These are phyloP conservation scores for Caenorhabditis drosophilae DNA, from an alignment of 2,888 invertebrate genomes.

Conservation along the genomic window DNA sequence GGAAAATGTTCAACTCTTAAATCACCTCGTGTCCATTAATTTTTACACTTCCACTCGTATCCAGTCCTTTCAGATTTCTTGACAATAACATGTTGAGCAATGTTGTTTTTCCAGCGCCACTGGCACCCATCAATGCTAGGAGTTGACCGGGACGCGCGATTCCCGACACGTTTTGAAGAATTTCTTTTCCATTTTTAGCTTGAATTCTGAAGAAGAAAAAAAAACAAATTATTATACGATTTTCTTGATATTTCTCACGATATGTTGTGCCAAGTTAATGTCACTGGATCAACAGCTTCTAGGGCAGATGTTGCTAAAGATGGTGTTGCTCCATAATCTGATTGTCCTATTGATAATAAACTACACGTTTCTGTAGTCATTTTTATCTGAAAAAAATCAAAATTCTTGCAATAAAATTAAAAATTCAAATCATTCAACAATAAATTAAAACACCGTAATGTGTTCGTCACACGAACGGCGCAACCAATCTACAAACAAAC, in stretches of 20 bases:
- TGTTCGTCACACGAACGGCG: too few relatives aligned
- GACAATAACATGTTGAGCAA: slow-evolving; percentile 82
- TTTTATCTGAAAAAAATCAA: background rate
- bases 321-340: slow-evolving; percentile 47
- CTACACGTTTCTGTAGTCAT: slow-evolving; percentile 44
- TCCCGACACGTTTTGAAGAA: slow-evolving; percentile 51
- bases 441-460: too few relatives aligned
- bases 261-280: slow-evolving; percentile 58
- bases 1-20: background rate
- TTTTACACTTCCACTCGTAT: slow-evolving; percentile 65
- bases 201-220: slow-evolving; percentile 26
- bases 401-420: background rate
- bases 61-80: slow-evolving; percentile 59
- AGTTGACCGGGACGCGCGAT: slow-evolving; percentile 62
- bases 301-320: slow-evolving; percentile 43
- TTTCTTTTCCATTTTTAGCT: slow-evolving; percentile 27
- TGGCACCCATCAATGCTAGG: slow-evolving; percentile 69
- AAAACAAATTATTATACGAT: background rate
- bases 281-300: slow-evolving; percentile 57
- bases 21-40: slow-evolving; percentile 56
- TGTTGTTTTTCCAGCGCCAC: slow-evolving; percentile 92
- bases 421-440: background rate
- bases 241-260: too few relatives aligned
- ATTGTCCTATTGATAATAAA: slow-evolving; percentile 44
- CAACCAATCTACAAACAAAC: too few relatives aligned